A percentile compares a stretch with the other conserved stretches of the same genome.
Conservation (phyloP, 2,888 invertebrate genomes). For the Antheraea assamensis region DNA sequence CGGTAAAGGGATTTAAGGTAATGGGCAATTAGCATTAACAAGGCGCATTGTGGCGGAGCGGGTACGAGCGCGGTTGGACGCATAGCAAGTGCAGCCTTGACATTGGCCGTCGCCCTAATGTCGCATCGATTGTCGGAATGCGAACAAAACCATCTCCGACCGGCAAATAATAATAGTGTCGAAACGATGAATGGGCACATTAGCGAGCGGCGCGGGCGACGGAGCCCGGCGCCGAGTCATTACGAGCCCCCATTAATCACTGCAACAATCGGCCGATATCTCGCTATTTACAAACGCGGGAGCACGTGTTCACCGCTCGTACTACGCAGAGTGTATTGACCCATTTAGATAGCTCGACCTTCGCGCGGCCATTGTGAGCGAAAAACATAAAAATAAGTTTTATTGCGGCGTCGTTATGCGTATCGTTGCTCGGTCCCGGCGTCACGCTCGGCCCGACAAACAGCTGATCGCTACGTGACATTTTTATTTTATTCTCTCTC, state of each 20-base stretch:
- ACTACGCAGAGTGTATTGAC: slow-evolving; percentile 82
- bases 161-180: slow-evolving; percentile 73
- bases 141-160: slow-evolving; percentile 75
- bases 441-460: slow-evolving; percentile 57
- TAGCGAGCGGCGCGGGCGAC: slow-evolving; percentile 68
- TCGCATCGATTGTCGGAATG: slow-evolving; percentile 72
- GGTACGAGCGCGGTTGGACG: slow-evolving; percentile 47
- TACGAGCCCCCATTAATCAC: slow-evolving; percentile 82
- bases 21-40: slow-evolving; percentile 62
- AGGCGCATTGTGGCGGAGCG: slow-evolving; percentile 26
- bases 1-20: slow-evolving; percentile 54
- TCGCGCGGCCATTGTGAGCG: slow-evolving; percentile 83
- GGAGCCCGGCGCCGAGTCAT: slow-evolving; percentile 68
- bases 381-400: slow-evolving; percentile 83
- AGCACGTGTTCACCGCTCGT: slow-evolving; percentile 80
- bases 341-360: slow-evolving; percentile 83
- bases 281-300: slow-evolving; percentile 82
- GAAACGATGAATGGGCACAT: slow-evolving; percentile 78
- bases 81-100: slow-evolving; percentile 79
- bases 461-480: slow-evolving; percentile 83
- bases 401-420: slow-evolving; percentile 82
- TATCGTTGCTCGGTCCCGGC: slow-evolving; percentile 68
- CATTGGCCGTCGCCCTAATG: slow-evolving; percentile 75
- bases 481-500: slow-evolving; percentile 81
- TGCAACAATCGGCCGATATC: slow-evolving; percentile 83